A percentile compares a stretch with the other conserved stretches of the same genome.
These are phyloP conservation scores for Magallana nippona DNA, from an alignment of 2,888 invertebrate genomes.

Conservation along the genomic window DNA sequence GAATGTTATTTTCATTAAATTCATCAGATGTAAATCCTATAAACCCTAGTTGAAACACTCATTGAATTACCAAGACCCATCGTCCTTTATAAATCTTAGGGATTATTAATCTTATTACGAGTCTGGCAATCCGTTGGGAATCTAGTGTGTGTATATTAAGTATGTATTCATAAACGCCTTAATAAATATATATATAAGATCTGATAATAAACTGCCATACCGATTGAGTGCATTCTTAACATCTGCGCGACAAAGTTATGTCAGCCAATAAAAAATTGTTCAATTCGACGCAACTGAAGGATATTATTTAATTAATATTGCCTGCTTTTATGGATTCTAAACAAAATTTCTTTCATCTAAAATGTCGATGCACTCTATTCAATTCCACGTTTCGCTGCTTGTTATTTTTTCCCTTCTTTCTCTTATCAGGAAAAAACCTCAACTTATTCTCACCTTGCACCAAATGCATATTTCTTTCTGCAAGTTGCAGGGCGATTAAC, in stretches of 20 bases:
- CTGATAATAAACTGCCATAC: neutral
- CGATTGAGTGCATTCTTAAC: neutral
- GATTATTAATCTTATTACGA: constrained; percentile 17
- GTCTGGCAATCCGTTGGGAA: neutral
- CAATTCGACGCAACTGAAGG: neutral
- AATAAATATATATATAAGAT: neutral
- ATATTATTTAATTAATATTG: too few species aligned
- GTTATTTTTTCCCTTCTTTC: too few species aligned
- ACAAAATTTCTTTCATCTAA: neutral
- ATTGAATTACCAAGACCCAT: neutral
- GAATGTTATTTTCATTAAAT: constrained; percentile 23
- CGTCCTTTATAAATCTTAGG: neutral
- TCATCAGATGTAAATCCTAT: neutral
- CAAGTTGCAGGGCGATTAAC: constrained; percentile 34
- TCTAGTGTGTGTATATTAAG: neutral
- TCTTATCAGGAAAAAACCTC: neutral
- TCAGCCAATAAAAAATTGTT: neutral
- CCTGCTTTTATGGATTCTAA: neutral
- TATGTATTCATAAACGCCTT: neutral
- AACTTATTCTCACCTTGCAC: neutral
- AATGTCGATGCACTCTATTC: too few species aligned
- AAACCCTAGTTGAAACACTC: constrained; percentile 10
- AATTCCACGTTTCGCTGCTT: too few species aligned
- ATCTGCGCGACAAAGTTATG: constrained; percentile 18
- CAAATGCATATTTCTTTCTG: neutral